Conservation (phyloP, 37 sponge, comb jelly and placozoan genomes). For the Beroe forskalii region DNA sequence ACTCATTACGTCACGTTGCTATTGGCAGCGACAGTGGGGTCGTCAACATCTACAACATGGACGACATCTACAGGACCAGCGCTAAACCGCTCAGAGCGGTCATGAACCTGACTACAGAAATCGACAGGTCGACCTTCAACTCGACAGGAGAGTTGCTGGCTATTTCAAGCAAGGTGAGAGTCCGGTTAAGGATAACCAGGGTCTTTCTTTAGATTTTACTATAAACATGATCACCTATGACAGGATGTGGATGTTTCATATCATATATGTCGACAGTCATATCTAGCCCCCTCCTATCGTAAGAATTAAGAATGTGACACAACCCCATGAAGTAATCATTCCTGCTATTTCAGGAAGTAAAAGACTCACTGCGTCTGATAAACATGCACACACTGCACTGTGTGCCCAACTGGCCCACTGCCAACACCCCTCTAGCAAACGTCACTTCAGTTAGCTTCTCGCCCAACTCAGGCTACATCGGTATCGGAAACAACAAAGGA, state of each 20-base stretch:
- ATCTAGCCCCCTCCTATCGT: too few relatives aligned
- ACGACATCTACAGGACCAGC: not conserved
- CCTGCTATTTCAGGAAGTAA: constrained; percentile 25
- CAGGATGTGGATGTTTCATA: too few relatives aligned
- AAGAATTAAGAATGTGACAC: too few relatives aligned
- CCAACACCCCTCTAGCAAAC: constrained; percentile 42
- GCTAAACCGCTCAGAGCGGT: constrained; percentile 3
- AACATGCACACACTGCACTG: constrained; percentile 57
- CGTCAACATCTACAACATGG: constrained; percentile 63
- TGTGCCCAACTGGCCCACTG: constrained; percentile 60
- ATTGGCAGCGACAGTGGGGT: constrained; percentile 59
- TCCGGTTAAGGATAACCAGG: too few relatives aligned
- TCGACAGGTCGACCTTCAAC: constrained; percentile 13
- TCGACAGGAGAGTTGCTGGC: constrained; percentile 64
- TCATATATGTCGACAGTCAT: too few relatives aligned
- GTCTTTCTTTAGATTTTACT: too few relatives aligned
- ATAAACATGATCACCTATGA: too few relatives aligned
- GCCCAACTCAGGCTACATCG: constrained; percentile 42
- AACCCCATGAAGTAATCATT: too few relatives aligned
- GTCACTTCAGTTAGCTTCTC: constrained; percentile 26
- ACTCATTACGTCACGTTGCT: not conserved
- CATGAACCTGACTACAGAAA: constrained; percentile 45
- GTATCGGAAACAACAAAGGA: constrained; percentile 54
- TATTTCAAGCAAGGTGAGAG: constrained; percentile 56
- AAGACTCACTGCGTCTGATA: constrained; percentile 44